These are phyloP conservation scores for Morinoia aosen DNA, from an alignment of 2,888 invertebrate genomes.

Conservation along the genomic window DNA sequence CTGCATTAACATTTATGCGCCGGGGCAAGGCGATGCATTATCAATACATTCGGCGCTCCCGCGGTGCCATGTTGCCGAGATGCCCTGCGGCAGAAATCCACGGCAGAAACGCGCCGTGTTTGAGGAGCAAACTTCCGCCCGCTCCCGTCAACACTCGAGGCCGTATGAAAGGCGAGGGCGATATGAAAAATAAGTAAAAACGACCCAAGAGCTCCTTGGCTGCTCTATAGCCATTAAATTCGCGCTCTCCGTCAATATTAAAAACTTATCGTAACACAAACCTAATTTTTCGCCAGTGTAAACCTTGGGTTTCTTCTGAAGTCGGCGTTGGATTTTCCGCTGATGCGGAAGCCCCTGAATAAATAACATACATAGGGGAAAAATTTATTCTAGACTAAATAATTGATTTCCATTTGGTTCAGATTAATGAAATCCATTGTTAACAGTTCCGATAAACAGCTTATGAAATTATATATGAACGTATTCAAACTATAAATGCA, in stretches of 20 bases:
- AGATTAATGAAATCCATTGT: too few species aligned
- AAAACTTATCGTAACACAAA: constrained; percentile 5
- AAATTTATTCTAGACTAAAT: neutral
- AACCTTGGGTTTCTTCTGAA: neutral
- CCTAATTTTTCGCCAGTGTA: neutral
- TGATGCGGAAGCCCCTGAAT: neutral
- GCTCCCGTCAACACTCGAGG: constrained; percentile 19
- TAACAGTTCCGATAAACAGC: too few species aligned
- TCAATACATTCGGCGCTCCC: neutral
- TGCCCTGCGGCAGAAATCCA: constrained; percentile 5
- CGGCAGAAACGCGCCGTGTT: constrained; percentile 12
- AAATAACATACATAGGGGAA: neutral
- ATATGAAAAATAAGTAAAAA: constrained; percentile 38
- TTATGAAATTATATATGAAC: too few species aligned
- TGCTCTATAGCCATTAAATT: neutral
- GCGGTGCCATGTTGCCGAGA: neutral
- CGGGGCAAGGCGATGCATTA: neutral
- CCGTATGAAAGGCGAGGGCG: neutral
- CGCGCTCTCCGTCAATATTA: constrained; percentile 36
- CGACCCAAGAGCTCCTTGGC: constrained; percentile 12
- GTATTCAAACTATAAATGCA: too few species aligned
- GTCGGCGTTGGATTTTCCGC: neutral
- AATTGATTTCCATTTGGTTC: too few species aligned
- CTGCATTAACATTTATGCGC: neutral
- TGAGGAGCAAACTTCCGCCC: constrained; percentile 31